Evolutionary conservation across 2,113 vertebrate species (phyloP).

Genomic region (Corythoichthys haematopterus): DNA sequence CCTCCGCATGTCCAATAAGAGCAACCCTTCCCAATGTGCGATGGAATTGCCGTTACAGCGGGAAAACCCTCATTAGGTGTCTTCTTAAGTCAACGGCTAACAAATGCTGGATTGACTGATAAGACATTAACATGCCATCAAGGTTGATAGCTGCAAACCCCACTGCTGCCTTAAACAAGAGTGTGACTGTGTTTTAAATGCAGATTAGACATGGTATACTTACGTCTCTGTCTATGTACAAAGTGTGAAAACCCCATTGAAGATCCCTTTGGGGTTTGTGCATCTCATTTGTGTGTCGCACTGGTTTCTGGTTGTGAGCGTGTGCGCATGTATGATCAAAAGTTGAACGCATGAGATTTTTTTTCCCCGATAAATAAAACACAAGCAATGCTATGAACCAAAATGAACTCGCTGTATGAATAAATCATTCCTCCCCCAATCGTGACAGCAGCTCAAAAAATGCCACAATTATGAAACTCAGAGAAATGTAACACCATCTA

Average conservation of each 20-base stretch:
- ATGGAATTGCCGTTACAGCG: conserved; percentile 13
- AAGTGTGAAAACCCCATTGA: conserved; percentile 31
- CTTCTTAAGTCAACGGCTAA: conserved; percentile 3
- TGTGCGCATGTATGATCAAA: conserved; percentile 61
- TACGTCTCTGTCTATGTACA: conserved; percentile 36
- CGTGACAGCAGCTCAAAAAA: conserved; percentile 28
- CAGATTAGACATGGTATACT: conserved; percentile 38
- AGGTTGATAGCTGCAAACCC: conserved; percentile 23
- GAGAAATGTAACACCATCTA: conserved; percentile 18
- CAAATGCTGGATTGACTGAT: conserved; percentile 11
- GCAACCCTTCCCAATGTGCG: conserved; percentile 35
- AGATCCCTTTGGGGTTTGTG: conserved; percentile 17
- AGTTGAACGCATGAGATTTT: conserved; percentile 46
- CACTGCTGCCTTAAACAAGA: conserved; percentile 27
- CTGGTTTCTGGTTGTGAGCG: conserved; percentile 20
- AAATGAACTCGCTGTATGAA: conserved; percentile 62
- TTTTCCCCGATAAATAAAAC: conserved; percentile 66
- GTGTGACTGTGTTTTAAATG: conserved; percentile 33
- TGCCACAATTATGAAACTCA: conserved; percentile 41
- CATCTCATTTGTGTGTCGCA: conserved; percentile 8
- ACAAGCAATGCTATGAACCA: conserved; percentile 49
- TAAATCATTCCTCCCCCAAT: conserved; percentile 52
- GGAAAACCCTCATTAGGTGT: conserved; percentile 36
- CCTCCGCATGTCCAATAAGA: conserved; percentile 27
- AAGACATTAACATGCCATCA: conserved; percentile 26